Evolutionary conservation across 2,113 vertebrate genomes (phyloP).

Genomic region (Xiphophorus maculatus): DNA sequence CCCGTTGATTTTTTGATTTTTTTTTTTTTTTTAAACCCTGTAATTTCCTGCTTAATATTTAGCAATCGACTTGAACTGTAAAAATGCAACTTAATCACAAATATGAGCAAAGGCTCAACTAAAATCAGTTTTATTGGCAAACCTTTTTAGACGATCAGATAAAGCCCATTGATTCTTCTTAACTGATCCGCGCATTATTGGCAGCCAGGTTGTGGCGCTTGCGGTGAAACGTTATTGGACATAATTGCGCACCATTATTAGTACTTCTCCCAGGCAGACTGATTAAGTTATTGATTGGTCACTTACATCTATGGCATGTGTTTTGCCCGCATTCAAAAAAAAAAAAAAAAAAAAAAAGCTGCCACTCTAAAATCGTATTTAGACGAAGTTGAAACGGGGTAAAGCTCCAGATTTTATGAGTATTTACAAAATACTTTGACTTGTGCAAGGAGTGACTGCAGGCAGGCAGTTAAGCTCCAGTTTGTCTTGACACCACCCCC

Average conservation of each 20-base stretch:
- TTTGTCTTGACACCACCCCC: slow-evolving; percentile 66
- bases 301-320: slow-evolving; percentile 26
- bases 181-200: slow-evolving; percentile 31
- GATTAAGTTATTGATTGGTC: slow-evolving; percentile 59
- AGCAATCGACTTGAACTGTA: slow-evolving; percentile 2
- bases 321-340: slow-evolving; percentile 25
- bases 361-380: slow-evolving; percentile 34
- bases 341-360: slow-evolving; percentile 8
- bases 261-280: slow-evolving; percentile 34
- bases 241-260: slow-evolving; percentile 49
- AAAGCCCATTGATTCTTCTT: slow-evolving; percentile 42
- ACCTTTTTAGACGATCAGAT: slow-evolving; percentile 37
- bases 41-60: neutral
- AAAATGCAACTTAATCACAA: slow-evolving; percentile 20
- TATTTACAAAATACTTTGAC: slow-evolving; percentile 30
- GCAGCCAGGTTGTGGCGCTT: slow-evolving; percentile 30
- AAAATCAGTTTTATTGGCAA: slow-evolving; percentile 40
- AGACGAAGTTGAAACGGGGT: neutral
- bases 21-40: too few relatives aligned
- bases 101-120: slow-evolving; percentile 1
- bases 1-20: neutral
- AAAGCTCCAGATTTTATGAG: slow-evolving; percentile 4
- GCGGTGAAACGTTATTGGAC: slow-evolving; percentile 34
- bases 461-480: slow-evolving; percentile 56
- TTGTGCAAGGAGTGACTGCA: slow-evolving; percentile 42